These are phyloP conservation scores for Siniperca undulata DNA, from an alignment of 2,797 vertebrate genomes.

Conservation along the genomic window DNA sequence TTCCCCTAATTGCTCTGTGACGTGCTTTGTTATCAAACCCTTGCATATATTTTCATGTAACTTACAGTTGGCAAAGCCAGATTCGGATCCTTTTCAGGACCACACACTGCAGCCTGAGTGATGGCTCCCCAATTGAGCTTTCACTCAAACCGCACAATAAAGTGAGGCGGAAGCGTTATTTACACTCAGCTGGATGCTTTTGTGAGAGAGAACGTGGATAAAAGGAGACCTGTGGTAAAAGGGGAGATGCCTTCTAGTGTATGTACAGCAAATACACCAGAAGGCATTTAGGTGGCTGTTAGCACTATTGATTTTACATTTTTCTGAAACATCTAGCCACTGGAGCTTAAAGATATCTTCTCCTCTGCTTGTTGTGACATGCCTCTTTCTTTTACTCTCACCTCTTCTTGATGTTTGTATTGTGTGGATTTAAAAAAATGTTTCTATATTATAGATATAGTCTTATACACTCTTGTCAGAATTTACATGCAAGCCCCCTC, in stretches of 20 bases:
- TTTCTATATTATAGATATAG: not conserved
- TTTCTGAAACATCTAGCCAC: not conserved
- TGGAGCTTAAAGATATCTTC: not conserved
- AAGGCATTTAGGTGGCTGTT: conserved; percentile 11
- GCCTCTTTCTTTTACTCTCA: not conserved
- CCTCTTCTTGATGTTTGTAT: not conserved
- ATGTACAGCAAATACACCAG: conserved; percentile 9
- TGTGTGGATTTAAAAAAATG: not conserved
- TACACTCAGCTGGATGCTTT: conserved; percentile 57
- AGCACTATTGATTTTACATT: conserved; percentile 20
- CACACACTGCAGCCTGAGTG: conserved; percentile 39
- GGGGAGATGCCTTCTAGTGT: not conserved
- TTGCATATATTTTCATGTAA: not conserved
- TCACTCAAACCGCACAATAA: conserved; percentile 47
- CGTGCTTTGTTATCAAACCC: not conserved
- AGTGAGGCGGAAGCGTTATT: conserved; percentile 49
- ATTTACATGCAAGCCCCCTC: not conserved
- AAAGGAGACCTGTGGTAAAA: conserved; percentile 19
- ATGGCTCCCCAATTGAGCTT: conserved; percentile 13
- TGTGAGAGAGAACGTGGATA: conserved; percentile 33
- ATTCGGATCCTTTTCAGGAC: conserved; percentile 16
- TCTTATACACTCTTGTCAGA: not conserved
- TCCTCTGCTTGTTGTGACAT: not conserved
- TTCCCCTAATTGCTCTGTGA: conserved; percentile 7
- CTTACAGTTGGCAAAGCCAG: not conserved